A percentile compares a stretch with the other conserved stretches of the same genome.
phyloP scores from a whole-genome alignment of 2,888 invertebrate species.

The Pantelozetes paolii region DNA sequence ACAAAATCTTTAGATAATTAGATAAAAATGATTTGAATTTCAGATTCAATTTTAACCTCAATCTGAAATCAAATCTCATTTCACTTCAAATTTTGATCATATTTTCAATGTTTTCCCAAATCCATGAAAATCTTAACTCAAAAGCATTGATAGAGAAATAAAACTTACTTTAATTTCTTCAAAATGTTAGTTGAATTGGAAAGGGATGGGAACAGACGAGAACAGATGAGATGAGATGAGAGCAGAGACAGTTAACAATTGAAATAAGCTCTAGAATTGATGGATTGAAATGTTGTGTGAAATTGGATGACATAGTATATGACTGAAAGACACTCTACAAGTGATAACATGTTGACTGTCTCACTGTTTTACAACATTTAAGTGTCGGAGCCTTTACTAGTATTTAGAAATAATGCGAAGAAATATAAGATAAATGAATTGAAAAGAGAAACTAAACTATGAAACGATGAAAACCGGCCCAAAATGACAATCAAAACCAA shows the following conservation, averaged over 20 bases:
- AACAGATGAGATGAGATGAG: not conserved
- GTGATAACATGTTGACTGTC: conserved; percentile 16
- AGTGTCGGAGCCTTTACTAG: not conserved
- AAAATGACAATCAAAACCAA: conserved; percentile 36
- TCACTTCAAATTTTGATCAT: too few species aligned
- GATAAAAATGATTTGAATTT: too few species aligned
- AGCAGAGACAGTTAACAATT: not conserved
- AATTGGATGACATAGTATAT: not conserved
- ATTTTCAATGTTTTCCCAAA: too few species aligned
- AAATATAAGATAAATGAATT: conserved; percentile 30
- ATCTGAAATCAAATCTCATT: too few species aligned
- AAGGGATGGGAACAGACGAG: too few species aligned
- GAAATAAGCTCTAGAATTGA: not conserved
- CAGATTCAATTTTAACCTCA: too few species aligned
- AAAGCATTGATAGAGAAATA: too few species aligned
- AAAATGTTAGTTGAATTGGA: not conserved
- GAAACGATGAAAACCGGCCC: conserved; percentile 16
- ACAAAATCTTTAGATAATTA: too few species aligned
- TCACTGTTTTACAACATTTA: not conserved
- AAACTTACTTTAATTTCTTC: not conserved
- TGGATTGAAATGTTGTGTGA: not conserved
- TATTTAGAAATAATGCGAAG: conserved; percentile 30
- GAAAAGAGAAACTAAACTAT: conserved; percentile 11
- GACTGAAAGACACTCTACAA: conserved; percentile 7
- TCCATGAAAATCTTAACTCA: too few species aligned